Conservation (phyloP, 2,113 vertebrate species). For the Petromus typicus region DNA sequence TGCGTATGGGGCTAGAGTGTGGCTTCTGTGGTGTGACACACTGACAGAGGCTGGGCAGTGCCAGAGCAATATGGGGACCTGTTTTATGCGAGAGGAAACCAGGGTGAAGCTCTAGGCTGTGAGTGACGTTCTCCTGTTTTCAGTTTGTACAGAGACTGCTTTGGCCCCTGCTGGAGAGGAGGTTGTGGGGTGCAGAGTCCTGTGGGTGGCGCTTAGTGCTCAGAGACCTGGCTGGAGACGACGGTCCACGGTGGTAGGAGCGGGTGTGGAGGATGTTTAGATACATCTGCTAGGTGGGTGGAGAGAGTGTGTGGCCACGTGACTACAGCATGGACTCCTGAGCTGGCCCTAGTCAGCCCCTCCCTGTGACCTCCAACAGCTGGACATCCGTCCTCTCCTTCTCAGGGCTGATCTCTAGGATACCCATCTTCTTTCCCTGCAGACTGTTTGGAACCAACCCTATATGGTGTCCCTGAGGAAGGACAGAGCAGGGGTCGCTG, state of each 20-base stretch:
- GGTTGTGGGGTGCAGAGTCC: neutral
- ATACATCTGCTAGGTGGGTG: neutral
- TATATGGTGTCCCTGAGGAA: neutral
- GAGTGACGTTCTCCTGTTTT: neutral
- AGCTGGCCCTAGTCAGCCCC: neutral
- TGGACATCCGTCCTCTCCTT: neutral
- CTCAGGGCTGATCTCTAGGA: neutral
- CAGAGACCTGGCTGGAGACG: neutral
- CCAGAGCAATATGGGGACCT: neutral
- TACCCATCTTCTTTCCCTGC: neutral
- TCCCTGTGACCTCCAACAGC: neutral
- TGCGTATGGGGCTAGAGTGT: rapidly evolving
- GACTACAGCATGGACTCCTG: neutral
- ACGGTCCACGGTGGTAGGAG: rapidly evolving
- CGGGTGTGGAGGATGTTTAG: neutral
- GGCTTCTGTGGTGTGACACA: rapidly evolving
- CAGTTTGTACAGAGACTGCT: neutral
- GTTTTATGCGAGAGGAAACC: neutral
- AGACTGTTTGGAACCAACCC: neutral
- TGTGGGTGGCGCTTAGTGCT: rapidly evolving
- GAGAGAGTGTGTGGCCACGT: neutral
- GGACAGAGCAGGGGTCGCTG: neutral
- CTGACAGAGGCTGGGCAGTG: neutral
- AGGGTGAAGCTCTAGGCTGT: neutral
- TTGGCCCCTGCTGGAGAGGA: rapidly evolving